Base-by-base conservation (phyloP, 2,888 invertebrate genomes). In the Hypercompe scribonia region DNA sequence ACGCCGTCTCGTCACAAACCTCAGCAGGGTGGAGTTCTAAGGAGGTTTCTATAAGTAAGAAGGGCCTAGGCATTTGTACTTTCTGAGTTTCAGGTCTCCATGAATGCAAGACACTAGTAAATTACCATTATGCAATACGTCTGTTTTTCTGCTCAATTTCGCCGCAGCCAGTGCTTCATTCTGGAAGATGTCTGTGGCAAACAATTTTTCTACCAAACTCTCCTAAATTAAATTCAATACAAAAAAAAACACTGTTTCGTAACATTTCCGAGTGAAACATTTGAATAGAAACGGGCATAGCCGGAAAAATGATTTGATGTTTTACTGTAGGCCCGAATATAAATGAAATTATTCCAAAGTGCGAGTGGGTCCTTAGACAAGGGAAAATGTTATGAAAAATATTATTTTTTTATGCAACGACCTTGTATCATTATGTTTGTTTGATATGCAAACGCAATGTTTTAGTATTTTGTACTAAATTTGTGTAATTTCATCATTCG, bases 271-370 rank as follows among this genome's bases (percentile, higher is more conserved):
- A 82, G 79, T 77, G 70, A 58, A 70, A 61, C 65, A 85, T 83
- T 83, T 81, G 78, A 78, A 84, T 85, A 74, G 69, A 76, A 79
- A 85, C 73, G 65, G 73, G 46, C 33, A 50, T 50, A 39, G 68
- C 31, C 11, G 70, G 70, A 74, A 78, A 83, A 83, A 80, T 86
- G 76, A 81, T 84, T 85, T 82, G 63, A 77, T 76, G 68, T 84
- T 63, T 73, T 77, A 80, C 78, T 81, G 75, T 28, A 77, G 28
- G 46, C 54, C 64, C 21, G 68, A 80, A 80, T 78, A 72, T 69
- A 81, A 81, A 84, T 78, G 83, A 70, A 75, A 75, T 74, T 71
- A 58, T 73, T 71, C 63, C 81, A 42, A 73, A 83, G 79, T 79
- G 73, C 64, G 68, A 28, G 21, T 36, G 61, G 66, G 68, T 74